Base-by-base conservation (phyloP, 2,113 vertebrate genomes). In the Xenopus laevis region DNA sequence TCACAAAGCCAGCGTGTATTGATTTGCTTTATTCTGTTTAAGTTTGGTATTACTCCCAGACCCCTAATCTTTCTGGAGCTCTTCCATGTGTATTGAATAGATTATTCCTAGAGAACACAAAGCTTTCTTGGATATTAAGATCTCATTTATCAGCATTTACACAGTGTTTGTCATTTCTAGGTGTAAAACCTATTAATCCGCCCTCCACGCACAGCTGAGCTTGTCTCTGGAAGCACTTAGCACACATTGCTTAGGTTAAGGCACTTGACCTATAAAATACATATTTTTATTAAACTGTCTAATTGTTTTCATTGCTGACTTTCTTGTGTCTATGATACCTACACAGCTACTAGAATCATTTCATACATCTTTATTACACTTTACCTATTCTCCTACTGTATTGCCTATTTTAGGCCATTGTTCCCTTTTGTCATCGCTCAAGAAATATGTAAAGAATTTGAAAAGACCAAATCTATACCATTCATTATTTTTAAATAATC, bases 221-320 rank as follows among this genome's bases (percentile, higher is more conserved):
- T 45, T 17, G 63, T 45, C 33, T 50, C 72, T 74, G 40, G 52
- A 68, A 74, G 18, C 50, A 68, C 44, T 74, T 74, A 68, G 16
- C 47, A 13, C 15, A 64, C 17, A 66, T 7, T 59, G 20, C 40
- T 30, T 11, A 66, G 21, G 53, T 66, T 58, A 74, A 66, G 65
- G 59, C 7, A 45, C 47, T 74, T 65, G 23, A 74, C 57, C 55
- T 74, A 17, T 21, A 65, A 72, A 72, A 72, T 23, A 55, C 23
- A 72, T 72, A 72, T 72, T 72, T 55, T 55, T 13, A 72, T 64
- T 40, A 53, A 33, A 33, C 46, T 63, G 27, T 53, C 17, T 52
- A 90, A 92, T 90, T 91, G 88, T 90, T 89, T 89, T 88, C 84
- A 87, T 88, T 89, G 86, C 83, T 90, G 83, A 81, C 87, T 88